Evolutionary conservation across 1,140 invertebrate genomes (phyloP).

Genomic region (Pachyrhynchus sulphureomaculatus): DNA sequence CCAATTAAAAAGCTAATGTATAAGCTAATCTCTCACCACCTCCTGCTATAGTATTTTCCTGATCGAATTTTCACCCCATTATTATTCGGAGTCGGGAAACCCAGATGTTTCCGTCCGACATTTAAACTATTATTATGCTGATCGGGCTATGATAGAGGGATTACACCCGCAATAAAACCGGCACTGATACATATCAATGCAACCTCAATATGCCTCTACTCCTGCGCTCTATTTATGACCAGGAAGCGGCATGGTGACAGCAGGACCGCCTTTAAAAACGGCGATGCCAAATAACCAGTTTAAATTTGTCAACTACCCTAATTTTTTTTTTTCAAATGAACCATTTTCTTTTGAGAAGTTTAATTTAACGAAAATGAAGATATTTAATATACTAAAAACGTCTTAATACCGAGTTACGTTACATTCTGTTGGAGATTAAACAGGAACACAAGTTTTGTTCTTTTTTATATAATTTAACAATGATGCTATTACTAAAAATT

Average conservation of each 20-base stretch:
- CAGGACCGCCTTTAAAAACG: conserved; percentile 28
- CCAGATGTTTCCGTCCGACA: conserved; percentile 45
- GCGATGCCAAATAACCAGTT: conserved; percentile 9
- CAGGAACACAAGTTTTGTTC: too few relatives aligned
- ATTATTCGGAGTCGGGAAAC: conserved; percentile 32
- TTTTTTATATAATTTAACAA: too few relatives aligned
- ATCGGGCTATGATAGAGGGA: conserved; percentile 51
- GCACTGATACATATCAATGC: conserved; percentile 53
- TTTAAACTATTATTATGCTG: conserved; percentile 53
- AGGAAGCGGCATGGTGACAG: conserved; percentile 43
- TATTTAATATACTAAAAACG: background rate
- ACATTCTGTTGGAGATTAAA: background rate
- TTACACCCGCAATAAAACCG: conserved; percentile 53
- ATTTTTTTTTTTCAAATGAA: too few relatives aligned
- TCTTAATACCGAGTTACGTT: background rate
- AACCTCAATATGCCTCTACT: conserved; percentile 49
- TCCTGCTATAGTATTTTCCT: conserved; percentile 22
- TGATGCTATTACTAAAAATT: too few relatives aligned
- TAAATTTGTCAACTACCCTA: too few relatives aligned
- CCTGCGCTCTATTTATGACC: conserved; percentile 47
- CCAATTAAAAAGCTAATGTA: conserved; percentile 28
- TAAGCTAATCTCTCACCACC: conserved; percentile 14
- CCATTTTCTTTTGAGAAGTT: too few relatives aligned
- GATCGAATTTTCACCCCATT: conserved; percentile 33
- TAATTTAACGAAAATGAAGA: too few relatives aligned